A percentile compares a stretch with the other conserved stretches of the same genome.
Conservation (phyloP, 2,797 vertebrate species). For the Phataginus tetradactyla region DNA sequence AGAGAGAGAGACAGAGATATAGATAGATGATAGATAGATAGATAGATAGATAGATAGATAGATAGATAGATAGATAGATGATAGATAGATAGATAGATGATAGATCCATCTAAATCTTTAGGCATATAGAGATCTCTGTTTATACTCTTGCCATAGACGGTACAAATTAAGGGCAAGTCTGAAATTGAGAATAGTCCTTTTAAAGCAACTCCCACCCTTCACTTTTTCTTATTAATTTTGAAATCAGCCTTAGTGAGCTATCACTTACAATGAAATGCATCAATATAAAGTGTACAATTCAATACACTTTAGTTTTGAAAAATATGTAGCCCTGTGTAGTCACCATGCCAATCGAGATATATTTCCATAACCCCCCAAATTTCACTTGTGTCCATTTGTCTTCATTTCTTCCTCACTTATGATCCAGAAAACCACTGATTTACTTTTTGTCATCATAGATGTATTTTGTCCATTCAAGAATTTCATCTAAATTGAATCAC, state of each 20-base stretch:
- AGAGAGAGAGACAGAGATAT: too few species aligned
- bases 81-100: too few species aligned
- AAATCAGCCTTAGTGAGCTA: neutral
- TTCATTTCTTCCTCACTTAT: neutral
- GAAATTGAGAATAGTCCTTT: neutral
- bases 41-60: too few species aligned
- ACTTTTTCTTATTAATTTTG: neutral
- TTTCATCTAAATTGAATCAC: slow-evolving; percentile 2
- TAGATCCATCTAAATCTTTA: neutral
- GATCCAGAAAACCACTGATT: neutral
- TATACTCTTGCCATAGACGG: neutral
- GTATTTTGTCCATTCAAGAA: neutral
- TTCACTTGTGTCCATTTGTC: neutral
- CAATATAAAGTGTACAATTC: neutral
- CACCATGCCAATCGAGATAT: neutral
- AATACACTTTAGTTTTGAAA: neutral
- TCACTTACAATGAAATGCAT: neutral
- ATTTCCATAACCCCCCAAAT: neutral
- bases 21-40: too few species aligned
- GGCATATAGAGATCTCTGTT: neutral
- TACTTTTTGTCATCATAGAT: neutral
- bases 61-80: too few species aligned
- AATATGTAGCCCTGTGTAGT: neutral
- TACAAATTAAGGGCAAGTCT: neutral
- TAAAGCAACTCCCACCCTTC: neutral